Evolutionary conservation across 2,797 vertebrate genomes (phyloP).

Genomic region (Acridotheres tristis): DNA sequence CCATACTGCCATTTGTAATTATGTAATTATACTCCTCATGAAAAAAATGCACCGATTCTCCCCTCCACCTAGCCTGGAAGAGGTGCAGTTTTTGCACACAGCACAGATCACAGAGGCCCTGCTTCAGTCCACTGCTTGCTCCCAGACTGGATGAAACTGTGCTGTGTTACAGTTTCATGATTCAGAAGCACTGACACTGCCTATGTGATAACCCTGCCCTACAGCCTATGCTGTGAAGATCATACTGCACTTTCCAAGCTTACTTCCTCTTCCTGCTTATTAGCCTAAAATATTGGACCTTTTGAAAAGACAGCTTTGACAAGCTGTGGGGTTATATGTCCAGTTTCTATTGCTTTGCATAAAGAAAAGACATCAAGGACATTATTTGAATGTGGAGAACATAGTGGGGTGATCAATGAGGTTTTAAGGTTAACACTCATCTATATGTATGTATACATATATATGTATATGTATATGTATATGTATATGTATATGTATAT

Average conservation of each 20-base stretch:
- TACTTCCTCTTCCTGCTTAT: not conserved
- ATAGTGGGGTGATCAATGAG: not conserved
- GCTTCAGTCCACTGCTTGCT: not conserved
- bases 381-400: not conserved
- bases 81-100: too few species aligned
- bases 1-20: not conserved
- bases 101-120: not conserved
- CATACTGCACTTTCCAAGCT: not conserved
- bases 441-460: accelerated
- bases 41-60: not conserved
- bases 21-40: not conserved
- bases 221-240: accelerated
- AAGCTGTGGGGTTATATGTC: not conserved
- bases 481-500: accelerated
- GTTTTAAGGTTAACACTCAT: not conserved
- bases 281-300: not conserved
- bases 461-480: accelerated
- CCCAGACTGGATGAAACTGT: not conserved
- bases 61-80: not conserved
- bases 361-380: not conserved
- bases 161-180: not conserved
- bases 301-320: not conserved
- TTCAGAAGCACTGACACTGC: not conserved
- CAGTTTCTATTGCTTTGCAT: not conserved
- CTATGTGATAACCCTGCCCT: not conserved